Percentiles rank a stretch among this genome's conserved stretches.
These are phyloP conservation scores for Neopelma chrysocephalum DNA, from an alignment of 2,797 vertebrate species.

Conservation along the genomic window DNA sequence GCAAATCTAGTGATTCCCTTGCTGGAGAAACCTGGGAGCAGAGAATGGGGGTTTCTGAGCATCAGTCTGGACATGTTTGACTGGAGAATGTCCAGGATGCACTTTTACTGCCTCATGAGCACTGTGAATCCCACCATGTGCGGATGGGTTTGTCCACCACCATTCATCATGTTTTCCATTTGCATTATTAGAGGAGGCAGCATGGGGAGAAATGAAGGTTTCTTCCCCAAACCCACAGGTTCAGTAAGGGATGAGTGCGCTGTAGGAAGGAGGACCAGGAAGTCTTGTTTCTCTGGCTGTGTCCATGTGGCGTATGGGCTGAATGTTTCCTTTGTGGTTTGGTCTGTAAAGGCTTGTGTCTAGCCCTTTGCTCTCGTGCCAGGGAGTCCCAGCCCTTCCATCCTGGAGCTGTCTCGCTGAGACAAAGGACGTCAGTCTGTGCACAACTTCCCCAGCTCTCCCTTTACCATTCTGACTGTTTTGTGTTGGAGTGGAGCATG, in stretches of 20 bases:
- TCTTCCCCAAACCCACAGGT: not conserved
- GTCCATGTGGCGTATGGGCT: not conserved
- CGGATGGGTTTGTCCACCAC: not conserved
- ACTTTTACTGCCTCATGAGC: not conserved
- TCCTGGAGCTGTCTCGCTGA: constrained; percentile 52
- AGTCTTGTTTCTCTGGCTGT: constrained; percentile 34
- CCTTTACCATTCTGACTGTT: not conserved
- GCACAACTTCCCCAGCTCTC: not conserved
- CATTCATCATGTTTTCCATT: not conserved
- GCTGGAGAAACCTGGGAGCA: not conserved
- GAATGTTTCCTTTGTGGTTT: constrained; percentile 66
- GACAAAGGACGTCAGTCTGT: constrained; percentile 45
- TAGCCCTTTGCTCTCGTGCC: constrained; percentile 65
- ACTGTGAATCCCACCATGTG: accelerated
- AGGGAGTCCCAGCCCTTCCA: constrained; percentile 63
- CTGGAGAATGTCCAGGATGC: not conserved
- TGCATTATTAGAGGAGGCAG: not conserved
- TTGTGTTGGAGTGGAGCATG: constrained; percentile 22
- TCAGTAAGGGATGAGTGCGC: not conserved
- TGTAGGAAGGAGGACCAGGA: not conserved
- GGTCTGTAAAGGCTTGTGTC: constrained; percentile 57
- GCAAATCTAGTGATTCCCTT: not conserved
- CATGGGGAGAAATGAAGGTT: not conserved
- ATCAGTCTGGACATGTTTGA: not conserved
- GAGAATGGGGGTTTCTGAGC: not conserved